Evolutionary conservation across 2,888 invertebrate genomes (phyloP).

Genomic region (Napeogenes sylphis): DNA sequence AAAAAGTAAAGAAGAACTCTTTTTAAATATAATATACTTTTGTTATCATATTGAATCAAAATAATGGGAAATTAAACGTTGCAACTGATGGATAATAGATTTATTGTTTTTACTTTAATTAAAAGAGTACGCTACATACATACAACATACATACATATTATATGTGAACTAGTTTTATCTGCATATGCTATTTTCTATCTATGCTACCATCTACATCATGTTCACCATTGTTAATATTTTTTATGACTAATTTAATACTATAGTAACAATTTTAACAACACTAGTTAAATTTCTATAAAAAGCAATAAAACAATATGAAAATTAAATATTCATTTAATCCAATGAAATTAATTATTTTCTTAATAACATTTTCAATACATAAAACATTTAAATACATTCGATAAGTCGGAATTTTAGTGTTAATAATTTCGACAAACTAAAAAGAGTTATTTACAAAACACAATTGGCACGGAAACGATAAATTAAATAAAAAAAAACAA

Average conservation of each 20-base stretch:
- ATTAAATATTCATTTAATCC: constrained; percentile 64
- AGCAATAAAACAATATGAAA: constrained; percentile 23
- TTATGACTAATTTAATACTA: too few species aligned
- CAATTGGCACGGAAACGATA: constrained; percentile 67
- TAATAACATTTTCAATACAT: constrained; percentile 46
- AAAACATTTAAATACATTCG: constrained; percentile 35
- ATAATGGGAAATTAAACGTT: too few species aligned
- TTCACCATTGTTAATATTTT: neutral
- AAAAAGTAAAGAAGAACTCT: too few species aligned
- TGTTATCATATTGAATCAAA: too few species aligned
- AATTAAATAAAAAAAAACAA: constrained; percentile 45
- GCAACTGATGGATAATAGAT: too few species aligned
- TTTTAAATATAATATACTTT: too few species aligned
- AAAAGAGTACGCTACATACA: too few species aligned
- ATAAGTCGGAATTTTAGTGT: constrained; percentile 26
- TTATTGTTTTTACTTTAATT: too few species aligned
- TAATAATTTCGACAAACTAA: constrained; percentile 23
- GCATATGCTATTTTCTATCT: neutral
- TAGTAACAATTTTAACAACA: neutral
- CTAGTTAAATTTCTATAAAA: constrained; percentile 28
- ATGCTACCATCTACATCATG: neutral
- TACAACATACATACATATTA: too few species aligned
- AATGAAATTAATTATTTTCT: constrained; percentile 56
- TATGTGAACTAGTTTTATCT: neutral
- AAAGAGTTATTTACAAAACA: constrained; percentile 44